Percentiles rank a stretch among this genome's conserved stretches.
These are phyloP conservation scores for Eciton burchellii DNA, from an alignment of 1,140 invertebrate species.

Conservation along the genomic window DNA sequence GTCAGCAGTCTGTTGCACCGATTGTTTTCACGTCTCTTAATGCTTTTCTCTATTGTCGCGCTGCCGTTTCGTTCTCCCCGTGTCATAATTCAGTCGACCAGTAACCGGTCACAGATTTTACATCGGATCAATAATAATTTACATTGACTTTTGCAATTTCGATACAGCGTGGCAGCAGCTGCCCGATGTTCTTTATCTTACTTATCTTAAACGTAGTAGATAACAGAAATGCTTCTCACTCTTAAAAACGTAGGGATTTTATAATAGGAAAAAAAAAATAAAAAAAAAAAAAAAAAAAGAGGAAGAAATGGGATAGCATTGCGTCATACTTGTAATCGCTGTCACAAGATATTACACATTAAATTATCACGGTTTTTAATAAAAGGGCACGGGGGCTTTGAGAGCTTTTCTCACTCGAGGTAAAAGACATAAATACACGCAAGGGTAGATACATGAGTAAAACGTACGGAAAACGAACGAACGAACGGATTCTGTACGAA, in stretches of 20 bases:
- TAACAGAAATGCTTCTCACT: not conserved
- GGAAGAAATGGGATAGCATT: slow-evolving; percentile 19
- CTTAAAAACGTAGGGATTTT: not conserved
- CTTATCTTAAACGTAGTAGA: slow-evolving; percentile 14
- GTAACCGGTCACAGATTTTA: no score
- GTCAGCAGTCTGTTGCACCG: slow-evolving; percentile 15
- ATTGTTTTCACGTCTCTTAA: slow-evolving; percentile 6
- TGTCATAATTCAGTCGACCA: not conserved
- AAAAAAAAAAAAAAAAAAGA: slow-evolving; percentile 5
- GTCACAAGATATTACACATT: slow-evolving; percentile 34
- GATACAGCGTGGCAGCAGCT: slow-evolving; percentile 38
- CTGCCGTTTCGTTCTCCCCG: not conserved
- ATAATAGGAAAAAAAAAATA: not conserved
- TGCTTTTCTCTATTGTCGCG: not conserved
- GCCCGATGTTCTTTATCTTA: slow-evolving; percentile 29
- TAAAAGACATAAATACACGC: slow-evolving; percentile 41
- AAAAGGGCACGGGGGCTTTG: no score
- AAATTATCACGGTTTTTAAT: slow-evolving; percentile 55
- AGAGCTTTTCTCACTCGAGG: slow-evolving; percentile 35
- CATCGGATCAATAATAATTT: slow-evolving; percentile 24
- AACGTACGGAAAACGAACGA: slow-evolving; percentile 9
- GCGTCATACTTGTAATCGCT: slow-evolving; percentile 21
- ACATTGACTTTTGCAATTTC: slow-evolving; percentile 17
- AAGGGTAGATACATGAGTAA: slow-evolving; percentile 18
- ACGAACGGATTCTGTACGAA: slow-evolving; percentile 15